phyloP scores from a whole-genome alignment of 2,797 vertebrate genomes.

The Hephaestus fuliginosus region DNA sequence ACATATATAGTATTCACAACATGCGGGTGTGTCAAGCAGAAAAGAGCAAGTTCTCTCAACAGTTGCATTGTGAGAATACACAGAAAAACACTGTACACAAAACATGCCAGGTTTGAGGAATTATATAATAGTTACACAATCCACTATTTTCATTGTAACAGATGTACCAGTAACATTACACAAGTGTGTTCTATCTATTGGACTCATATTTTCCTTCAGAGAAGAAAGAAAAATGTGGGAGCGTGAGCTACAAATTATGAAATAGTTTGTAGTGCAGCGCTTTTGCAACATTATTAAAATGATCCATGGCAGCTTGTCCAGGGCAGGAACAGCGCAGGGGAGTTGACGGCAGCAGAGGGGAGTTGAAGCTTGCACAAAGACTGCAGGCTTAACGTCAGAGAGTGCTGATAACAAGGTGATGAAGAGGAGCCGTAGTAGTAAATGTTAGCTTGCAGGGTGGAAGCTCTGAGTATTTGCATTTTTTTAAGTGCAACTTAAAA shows the following conservation, averaged over 20 bases:
- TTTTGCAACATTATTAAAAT: constrained; percentile 43
- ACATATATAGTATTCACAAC: not conserved
- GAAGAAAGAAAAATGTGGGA: not conserved
- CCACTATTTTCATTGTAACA: not conserved
- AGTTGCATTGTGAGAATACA: not conserved
- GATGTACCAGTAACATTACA: not conserved
- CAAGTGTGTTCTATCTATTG: not conserved
- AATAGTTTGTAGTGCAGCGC: constrained; percentile 3
- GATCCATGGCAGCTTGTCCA: constrained; percentile 5
- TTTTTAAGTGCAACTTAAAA: not conserved
- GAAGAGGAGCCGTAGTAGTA: constrained; percentile 5
- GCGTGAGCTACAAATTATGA: not conserved
- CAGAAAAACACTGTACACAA: not conserved
- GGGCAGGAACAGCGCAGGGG: constrained; percentile 17
- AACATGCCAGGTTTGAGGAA: not conserved
- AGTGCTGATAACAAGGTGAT: constrained; percentile 15
- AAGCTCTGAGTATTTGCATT: not conserved
- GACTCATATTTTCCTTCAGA: constrained; percentile 17
- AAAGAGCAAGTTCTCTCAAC: not conserved
- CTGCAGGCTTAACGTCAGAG: constrained; percentile 5
- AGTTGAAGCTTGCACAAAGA: constrained; percentile 24
- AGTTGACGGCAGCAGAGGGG: constrained; percentile 26
- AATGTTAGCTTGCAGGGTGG: not conserved
- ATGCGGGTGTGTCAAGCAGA: not conserved
- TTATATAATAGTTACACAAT: constrained; percentile 12